Evolutionary conservation across 2,113 vertebrate species (phyloP).

Genomic region (Cryptomyrus ogoouensis): DNA sequence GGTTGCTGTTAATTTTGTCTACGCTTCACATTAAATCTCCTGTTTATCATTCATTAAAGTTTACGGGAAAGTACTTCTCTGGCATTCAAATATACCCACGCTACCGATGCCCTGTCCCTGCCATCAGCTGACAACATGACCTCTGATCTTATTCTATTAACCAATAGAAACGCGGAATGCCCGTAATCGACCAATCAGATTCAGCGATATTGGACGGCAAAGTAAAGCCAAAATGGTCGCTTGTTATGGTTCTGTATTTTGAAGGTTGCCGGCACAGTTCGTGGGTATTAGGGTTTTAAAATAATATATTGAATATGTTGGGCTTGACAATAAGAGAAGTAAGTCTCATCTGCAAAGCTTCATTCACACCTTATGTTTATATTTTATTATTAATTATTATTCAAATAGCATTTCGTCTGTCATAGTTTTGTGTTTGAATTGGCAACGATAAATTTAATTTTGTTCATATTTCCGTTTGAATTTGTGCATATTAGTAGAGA

Average conservation of each 20-base stretch:
- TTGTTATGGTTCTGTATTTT: neutral
- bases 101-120: neutral
- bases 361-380: neutral
- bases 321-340: slow-evolving; percentile 75
- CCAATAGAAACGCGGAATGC: slow-evolving; percentile 55
- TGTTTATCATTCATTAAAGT: neutral
- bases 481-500: neutral
- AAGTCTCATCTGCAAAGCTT: slow-evolving; percentile 35
- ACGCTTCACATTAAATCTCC: neutral
- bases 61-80: neutral
- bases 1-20: neutral
- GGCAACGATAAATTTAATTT: neutral
- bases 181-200: slow-evolving; percentile 60
- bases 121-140: neutral
- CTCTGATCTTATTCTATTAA: neutral
- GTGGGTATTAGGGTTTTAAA: neutral
- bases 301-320: slow-evolving; percentile 58
- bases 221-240: slow-evolving; percentile 53
- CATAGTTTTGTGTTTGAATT: neutral
- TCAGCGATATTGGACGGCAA: slow-evolving; percentile 16
- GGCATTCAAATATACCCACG: neutral
- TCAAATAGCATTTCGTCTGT: neutral
- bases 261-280: slow-evolving; percentile 26
- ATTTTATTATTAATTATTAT: neutral
- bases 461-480: neutral